Base-by-base conservation (phyloP, 1,140 invertebrate species). In the Galendromus occidentalis region DNA sequence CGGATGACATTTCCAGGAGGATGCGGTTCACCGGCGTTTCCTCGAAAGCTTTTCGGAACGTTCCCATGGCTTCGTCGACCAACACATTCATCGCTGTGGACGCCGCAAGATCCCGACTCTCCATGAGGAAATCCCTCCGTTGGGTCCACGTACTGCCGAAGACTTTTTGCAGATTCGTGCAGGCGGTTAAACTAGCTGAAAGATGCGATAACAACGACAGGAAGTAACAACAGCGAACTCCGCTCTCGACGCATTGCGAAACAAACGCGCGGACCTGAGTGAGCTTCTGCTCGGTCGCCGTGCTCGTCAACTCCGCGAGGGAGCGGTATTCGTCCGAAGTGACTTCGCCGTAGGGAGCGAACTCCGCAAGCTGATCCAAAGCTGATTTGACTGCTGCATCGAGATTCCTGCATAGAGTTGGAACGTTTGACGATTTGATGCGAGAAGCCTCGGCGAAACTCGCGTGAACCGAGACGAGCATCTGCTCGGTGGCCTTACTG, bases 201-300 rank as follows among this genome's bases (percentile, higher is more conserved):
- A 59, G 22, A 17, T 59, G 51, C 14, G 51, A 59, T 1, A 59
- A 33, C 14, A 59, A 33, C 17, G 51, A 17, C n/a, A 59, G 51
- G 51, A 59, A 59, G 33, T 59, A 25, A 33, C 51, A 59, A 25
- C 51, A 59, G 14, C 51, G 51, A 59, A 59, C 51, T 9, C 51
- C 51, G 51, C 51, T 59, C 51, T 59, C 51, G 51, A 59, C 51
- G 22, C 51, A 59, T 25, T 59, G 51, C 25, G 51, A 25, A 22
- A 59, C 14, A 22, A 59, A 59, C 6, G 51, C 51, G 12, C 51
- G 33, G 17, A 59, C 51, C 22, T 33, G 51, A 17, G 51, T 59
- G 51, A 59, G 51, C 20, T 29, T 59, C 9, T 59, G 51, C 51
- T 59, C 51, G 51, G 51, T 22, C 14, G 17, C 25, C 17, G 51